A percentile compares a stretch with the other conserved stretches of the same genome.
These are phyloP conservation scores for Pristionchus pacificus DNA, from an alignment of 1,140 invertebrate genomes.

Conservation along the genomic window DNA sequence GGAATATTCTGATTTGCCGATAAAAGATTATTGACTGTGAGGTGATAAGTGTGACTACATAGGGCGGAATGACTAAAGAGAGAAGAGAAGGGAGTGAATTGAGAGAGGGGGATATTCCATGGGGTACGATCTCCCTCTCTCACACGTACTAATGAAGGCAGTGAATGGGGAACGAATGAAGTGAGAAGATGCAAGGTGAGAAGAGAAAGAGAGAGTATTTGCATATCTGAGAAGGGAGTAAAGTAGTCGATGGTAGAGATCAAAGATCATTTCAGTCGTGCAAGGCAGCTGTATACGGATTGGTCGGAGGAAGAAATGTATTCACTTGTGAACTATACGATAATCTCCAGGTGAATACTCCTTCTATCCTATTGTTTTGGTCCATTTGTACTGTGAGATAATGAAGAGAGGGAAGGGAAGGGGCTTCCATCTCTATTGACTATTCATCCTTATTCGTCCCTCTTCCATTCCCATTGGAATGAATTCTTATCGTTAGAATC, in stretches of 20 bases:
- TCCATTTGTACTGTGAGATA: not conserved
- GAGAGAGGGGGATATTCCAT: too few relatives aligned
- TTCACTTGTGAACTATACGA: conserved; percentile 53
- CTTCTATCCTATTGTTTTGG: not conserved
- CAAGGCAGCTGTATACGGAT: conserved; percentile 49
- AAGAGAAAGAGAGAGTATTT: conserved; percentile 6
- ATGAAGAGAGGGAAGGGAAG: not conserved
- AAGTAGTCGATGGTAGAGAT: too few relatives aligned
- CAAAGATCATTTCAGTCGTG: conserved; percentile 41
- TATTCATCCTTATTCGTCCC: conserved; percentile 5
- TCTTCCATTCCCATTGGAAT: conserved; percentile 10
- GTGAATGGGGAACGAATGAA: not conserved
- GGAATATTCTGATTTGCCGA: too few relatives aligned
- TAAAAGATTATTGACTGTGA: too few relatives aligned
- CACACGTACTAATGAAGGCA: not conserved
- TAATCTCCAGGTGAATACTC: conserved; percentile 4
- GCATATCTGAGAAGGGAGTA: too few relatives aligned
- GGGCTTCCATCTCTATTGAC: not conserved
- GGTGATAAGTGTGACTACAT: too few relatives aligned
- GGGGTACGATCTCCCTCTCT: not conserved
- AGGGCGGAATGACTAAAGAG: not conserved
- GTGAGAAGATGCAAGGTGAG: conserved; percentile 3
- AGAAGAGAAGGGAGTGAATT: not conserved
- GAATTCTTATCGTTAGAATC: conserved; percentile 19
- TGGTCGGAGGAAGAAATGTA: conserved; percentile 48